Percentiles rank a stretch among this genome's conserved stretches.
Conservation (phyloP, 92 coral and sea anemone genomes). For the Phenganax marumi region DNA sequence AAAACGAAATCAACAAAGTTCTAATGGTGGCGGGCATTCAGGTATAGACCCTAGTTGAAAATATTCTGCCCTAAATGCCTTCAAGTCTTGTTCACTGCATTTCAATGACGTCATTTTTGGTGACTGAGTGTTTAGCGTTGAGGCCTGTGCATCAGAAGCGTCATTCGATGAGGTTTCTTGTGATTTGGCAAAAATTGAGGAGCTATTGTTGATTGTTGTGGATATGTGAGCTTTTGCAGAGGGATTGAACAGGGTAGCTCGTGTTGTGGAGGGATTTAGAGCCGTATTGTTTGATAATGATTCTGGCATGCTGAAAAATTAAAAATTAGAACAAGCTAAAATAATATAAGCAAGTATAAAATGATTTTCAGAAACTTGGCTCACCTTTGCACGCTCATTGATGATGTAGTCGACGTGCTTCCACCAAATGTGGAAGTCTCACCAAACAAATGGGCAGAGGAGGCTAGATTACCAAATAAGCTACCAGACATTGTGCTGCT, state of each 20-base stretch:
- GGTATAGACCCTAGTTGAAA: conserved; percentile 90
- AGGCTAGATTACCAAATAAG: conserved; percentile 45
- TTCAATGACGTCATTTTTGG: conserved; percentile 33
- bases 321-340: neutral
- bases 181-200: conserved; percentile 2
- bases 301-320: conserved; percentile 18
- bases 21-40: conserved; percentile 90
- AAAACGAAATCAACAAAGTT: conserved; percentile 50
- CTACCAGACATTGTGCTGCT: conserved; percentile 28
- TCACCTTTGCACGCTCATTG: conserved; percentile 29
- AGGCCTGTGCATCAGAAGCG: neutral
- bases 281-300: neutral
- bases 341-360: neutral
- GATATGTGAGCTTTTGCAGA: conserved; percentile 2
- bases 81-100: conserved; percentile 78
- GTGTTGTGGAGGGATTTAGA: neutral
- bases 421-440: conserved; percentile 38
- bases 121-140: conserved; percentile 25
- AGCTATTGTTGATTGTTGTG: conserved; percentile 19
- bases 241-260: conserved; percentile 35
- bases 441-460: conserved; percentile 9
- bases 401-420: conserved; percentile 6
- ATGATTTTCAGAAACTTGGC: neutral
- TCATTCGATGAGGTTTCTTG: conserved; percentile 1
- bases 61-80: conserved; percentile 78